Percentiles rank a stretch among this genome's conserved stretches.
phyloP scores from a whole-genome alignment of 2,888 invertebrate species.

The Litoditis marina region DNA sequence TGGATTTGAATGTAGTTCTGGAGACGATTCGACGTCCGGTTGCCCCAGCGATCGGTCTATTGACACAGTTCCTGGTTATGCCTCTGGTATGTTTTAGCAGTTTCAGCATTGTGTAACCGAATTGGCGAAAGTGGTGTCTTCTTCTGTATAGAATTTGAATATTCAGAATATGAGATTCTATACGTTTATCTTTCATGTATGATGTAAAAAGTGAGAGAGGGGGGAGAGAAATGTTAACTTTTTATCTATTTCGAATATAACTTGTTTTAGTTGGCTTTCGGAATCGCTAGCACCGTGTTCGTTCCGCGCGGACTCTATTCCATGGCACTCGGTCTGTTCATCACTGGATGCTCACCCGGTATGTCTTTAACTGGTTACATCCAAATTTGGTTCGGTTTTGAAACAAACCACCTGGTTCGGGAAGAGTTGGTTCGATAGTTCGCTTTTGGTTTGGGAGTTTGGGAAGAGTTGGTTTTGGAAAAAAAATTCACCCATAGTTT shows the following conservation, averaged over 20 bases:
- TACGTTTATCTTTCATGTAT: too few relatives aligned
- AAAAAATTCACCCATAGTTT: not conserved
- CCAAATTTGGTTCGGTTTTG: too few relatives aligned
- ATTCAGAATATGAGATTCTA: too few relatives aligned
- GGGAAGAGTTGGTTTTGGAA: too few relatives aligned
- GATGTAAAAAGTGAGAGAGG: too few relatives aligned
- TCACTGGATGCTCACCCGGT: constrained; percentile 52
- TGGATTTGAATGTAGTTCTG: constrained; percentile 54
- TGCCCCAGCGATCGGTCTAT: constrained; percentile 66
- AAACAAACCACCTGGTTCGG: too few relatives aligned
- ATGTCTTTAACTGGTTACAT: not conserved
- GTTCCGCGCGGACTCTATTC: constrained; percentile 48
- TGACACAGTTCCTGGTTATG: constrained; percentile 67
- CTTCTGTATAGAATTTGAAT: too few relatives aligned
- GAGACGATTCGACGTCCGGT: constrained; percentile 64
- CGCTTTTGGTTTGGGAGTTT: too few relatives aligned
- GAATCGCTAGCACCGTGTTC: constrained; percentile 52
- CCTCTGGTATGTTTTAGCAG: constrained; percentile 64
- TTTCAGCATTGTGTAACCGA: not conserved
- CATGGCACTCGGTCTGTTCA: constrained; percentile 62
- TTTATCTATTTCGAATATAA: too few relatives aligned
- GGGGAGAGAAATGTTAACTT: too few relatives aligned
- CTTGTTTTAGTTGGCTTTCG: constrained; percentile 55
- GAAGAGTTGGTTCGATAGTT: too few relatives aligned
- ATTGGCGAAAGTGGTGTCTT: not conserved